Percentiles rank a stretch among this genome's conserved stretches.
phyloP scores from a whole-genome alignment of 2,888 invertebrate species.

The Parasteatoda lunata region DNA sequence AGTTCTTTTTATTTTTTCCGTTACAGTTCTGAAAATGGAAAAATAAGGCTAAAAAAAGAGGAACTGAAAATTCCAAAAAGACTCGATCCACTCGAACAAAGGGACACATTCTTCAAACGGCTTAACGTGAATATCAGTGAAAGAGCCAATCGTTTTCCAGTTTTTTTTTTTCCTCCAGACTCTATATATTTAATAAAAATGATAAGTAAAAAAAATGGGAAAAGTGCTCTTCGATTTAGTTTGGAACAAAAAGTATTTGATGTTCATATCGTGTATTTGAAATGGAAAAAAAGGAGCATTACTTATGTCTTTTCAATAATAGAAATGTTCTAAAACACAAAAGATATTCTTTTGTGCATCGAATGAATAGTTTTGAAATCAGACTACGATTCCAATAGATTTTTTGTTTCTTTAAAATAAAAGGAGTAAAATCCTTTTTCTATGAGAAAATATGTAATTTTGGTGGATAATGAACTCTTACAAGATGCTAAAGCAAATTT shows the following conservation, averaged over 20 bases:
- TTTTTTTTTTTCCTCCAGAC: slow-evolving; percentile 4
- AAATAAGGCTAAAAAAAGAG: neutral
- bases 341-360: neutral
- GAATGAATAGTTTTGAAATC: no score
- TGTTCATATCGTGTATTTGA: neutral
- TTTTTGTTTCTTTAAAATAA: no score
- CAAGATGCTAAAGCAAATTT: no score
- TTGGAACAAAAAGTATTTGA: slow-evolving; percentile 1
- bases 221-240: slow-evolving; percentile 1
- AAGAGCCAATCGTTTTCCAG: slow-evolving; percentile 25
- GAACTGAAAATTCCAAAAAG: slow-evolving; percentile 7
- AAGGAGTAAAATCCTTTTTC: no score
- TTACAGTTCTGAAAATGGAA: neutral
- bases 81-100: slow-evolving; percentile 62
- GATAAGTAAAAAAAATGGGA: slow-evolving; percentile 16
- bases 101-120: slow-evolving; percentile 59
- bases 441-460: no score
- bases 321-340: slow-evolving; percentile 14
- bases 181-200: slow-evolving; percentile 8
- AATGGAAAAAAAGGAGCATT: slow-evolving; percentile 11
- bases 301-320: slow-evolving; percentile 59
- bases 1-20: slow-evolving; percentile 20
- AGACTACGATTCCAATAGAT: no score
- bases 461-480: no score
- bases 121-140: slow-evolving; percentile 52